Conservation (phyloP, 2,888 invertebrate species). For the Reticulitermes lucifugus region DNA sequence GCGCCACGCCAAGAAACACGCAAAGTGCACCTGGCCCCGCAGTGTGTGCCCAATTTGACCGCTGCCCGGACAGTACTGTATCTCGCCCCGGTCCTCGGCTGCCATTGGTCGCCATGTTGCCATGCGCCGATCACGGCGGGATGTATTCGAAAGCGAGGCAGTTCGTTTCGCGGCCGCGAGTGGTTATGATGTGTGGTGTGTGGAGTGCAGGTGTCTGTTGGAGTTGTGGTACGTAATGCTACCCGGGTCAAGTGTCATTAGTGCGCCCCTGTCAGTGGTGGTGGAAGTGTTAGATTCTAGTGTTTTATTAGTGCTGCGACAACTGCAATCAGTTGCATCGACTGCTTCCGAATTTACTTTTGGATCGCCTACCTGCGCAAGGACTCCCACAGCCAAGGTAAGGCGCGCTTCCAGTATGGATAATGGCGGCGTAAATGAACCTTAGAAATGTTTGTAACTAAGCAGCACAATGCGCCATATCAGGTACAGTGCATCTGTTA, state of each 20-base stretch:
- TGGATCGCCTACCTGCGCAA: not conserved
- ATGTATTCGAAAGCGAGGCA: not conserved
- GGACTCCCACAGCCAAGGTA: not conserved
- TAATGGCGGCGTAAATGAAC: too few relatives aligned
- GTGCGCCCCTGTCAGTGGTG: not conserved
- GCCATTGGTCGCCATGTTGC: not conserved
- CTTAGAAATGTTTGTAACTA: too few relatives aligned
- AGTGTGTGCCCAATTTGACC: too few relatives aligned
- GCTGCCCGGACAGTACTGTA: too few relatives aligned
- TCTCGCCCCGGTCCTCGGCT: not conserved
- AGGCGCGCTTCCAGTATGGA: too few relatives aligned
- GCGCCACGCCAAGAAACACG: too few relatives aligned
- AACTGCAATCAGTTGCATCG: not conserved
- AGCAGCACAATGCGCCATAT: too few relatives aligned
- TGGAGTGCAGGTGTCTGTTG: not conserved
- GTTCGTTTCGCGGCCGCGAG: not conserved
- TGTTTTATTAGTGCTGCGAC: slow-evolving; percentile 6
- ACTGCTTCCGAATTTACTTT: not conserved
- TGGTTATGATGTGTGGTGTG: slow-evolving; percentile 23
- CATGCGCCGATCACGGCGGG: slow-evolving; percentile 13
- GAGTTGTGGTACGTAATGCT: not conserved
- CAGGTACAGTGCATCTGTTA: too few relatives aligned
- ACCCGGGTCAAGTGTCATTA: not conserved
- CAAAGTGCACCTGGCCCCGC: too few relatives aligned
- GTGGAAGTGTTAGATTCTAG: slow-evolving; percentile 6